Evolutionary conservation across 1,140 invertebrate species (phyloP), one percentile per base, ranked within the genome.

Genomic region (Magallana angulata): DNA sequence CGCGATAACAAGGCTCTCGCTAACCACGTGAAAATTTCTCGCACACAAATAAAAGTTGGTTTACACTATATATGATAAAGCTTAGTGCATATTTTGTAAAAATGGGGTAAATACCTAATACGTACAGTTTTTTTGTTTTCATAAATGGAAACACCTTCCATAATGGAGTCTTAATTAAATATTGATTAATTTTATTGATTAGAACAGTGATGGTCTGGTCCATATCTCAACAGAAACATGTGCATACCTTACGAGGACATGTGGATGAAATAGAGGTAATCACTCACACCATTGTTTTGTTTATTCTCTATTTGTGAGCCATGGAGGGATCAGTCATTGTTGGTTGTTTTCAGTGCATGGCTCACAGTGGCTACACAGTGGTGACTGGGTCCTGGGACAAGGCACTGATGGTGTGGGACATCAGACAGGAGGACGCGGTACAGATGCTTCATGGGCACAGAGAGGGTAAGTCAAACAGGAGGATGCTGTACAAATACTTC

Each of bases 311-410:
- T 64, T 7, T 64, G 60, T 64, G 60, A 16, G 62, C 16, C 62
- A 64, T n/a, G 7, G 0, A 7, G 14, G 14, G 60, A 62, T 62
- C 9, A 14, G 12, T 36, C 14, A 80, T 80, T 80, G 18, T 80
- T 6, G 12, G 48, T 36, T 89, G 58, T 86, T 86, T 90, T 14
- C 87, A 94, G 93, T 93, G 92, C 89, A 18, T 94, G 83, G 57
- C 56, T 62, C 64, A 81, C 7, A 84, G 85, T 86, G 92, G 90
- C 16, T 86, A 88, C 57, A 71, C 88, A 62, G 90, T 90, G 0
- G 30, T 92, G 11, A 90, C 91, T 11, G 92, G 93, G 9, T 90
- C 90, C 5, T 94, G 93, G 93, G 93, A 94, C 89, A 93, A 90
- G 11, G 88, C 88, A 9, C 57, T 94, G 82, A 89, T 93, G 18